A percentile compares a stretch with the other conserved stretches of the same genome.
phyloP scores from a whole-genome alignment of 2,888 invertebrate genomes.

The Cosmopolites sordidus region DNA sequence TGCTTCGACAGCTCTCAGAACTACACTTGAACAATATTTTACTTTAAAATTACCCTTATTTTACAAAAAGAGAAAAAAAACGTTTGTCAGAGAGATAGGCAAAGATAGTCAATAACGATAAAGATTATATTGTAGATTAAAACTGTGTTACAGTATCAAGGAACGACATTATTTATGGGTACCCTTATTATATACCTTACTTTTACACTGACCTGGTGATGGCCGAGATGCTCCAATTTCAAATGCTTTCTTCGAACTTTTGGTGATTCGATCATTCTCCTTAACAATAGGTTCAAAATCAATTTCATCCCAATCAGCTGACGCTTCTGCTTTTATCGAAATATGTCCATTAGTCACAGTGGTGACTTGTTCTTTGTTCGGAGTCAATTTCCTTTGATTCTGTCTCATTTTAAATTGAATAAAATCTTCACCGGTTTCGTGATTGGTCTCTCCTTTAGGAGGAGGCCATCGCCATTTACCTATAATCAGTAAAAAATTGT shows the following conservation, averaged over 20 bases:
- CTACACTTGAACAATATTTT: no score
- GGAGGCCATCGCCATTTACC: conserved; percentile 96
- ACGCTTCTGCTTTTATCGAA: conserved; percentile 32
- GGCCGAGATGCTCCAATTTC: conserved; percentile 79
- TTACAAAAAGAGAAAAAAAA: no score
- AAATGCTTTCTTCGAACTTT: conserved; percentile 57
- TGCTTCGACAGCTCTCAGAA: no score
- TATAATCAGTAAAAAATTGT: conserved; percentile 1
- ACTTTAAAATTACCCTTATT: no score
- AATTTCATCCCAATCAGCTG: conserved; percentile 82
- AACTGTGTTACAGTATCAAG: no score
- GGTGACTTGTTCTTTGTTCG: conserved; percentile 53
- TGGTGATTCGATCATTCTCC: conserved; percentile 36
- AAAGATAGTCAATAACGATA: no score
- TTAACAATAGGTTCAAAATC: conserved; percentile 60
- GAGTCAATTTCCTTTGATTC: conserved; percentile 72
- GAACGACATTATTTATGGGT: no score
- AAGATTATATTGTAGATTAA: no score
- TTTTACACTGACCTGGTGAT: conserved; percentile 59
- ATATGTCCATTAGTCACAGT: conserved; percentile 34
- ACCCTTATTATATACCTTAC: no score
- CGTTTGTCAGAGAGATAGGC: no score
- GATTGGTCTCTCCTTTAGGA: conserved; percentile 70
- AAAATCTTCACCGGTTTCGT: conserved; percentile 72
- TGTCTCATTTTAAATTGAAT: conserved; percentile 86